Evolutionary conservation across 1,140 invertebrate species (phyloP).

Genomic region (Drosophila pachea): DNA sequence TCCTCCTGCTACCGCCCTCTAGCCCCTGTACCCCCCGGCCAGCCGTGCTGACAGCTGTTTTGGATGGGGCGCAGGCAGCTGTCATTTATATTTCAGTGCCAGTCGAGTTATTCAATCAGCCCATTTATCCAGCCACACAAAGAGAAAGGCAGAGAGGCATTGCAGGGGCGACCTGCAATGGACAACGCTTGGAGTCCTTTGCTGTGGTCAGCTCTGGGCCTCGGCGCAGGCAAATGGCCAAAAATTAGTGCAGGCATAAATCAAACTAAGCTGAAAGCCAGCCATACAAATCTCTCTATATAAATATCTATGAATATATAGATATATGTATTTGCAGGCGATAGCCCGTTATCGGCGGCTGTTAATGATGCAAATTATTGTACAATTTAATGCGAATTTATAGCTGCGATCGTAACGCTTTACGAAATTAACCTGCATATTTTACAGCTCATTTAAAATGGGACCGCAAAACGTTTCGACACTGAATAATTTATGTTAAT

Average conservation of each 20-base stretch:
- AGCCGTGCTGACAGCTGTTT: conserved; percentile 51
- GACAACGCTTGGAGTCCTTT: conserved; percentile 31
- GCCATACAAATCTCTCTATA: background rate
- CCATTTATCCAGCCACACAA: conserved; percentile 34
- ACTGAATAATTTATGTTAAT: conserved; percentile 56
- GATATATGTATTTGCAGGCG: background rate
- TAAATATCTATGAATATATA: background rate
- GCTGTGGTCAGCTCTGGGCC: conserved; percentile 44
- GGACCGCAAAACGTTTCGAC: conserved; percentile 53
- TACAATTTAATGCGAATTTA: conserved; percentile 67
- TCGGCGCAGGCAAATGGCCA: conserved; percentile 30
- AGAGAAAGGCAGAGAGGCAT: background rate
- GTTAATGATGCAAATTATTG: conserved; percentile 51
- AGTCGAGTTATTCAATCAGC: conserved; percentile 66
- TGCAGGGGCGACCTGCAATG: too few relatives aligned
- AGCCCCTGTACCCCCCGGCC: background rate
- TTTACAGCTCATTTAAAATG: conserved; percentile 55
- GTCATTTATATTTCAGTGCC: conserved; percentile 66
- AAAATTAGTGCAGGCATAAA: conserved; percentile 54
- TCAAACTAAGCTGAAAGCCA: conserved; percentile 22
- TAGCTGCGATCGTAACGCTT: conserved; percentile 39
- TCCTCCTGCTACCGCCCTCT: conserved; percentile 5
- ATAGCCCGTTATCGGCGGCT: conserved; percentile 21
- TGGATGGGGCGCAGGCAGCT: conserved; percentile 19
- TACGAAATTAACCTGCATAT: conserved; percentile 52